Evolutionary conservation across 2,888 invertebrate species (phyloP).

Genomic region (Halictus ligatus): DNA sequence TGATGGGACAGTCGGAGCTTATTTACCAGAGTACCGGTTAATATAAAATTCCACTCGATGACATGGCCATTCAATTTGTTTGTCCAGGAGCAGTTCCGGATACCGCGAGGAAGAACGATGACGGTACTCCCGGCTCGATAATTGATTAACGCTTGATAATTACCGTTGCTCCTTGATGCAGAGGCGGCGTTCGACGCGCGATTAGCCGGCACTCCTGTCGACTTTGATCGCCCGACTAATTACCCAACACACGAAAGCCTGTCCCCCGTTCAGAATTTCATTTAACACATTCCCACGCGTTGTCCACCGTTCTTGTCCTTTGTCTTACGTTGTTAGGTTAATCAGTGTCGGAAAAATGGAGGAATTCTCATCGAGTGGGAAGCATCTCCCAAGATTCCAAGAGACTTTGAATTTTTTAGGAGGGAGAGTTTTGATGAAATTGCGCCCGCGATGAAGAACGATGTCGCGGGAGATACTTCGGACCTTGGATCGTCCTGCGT

Average conservation of each 20-base stretch:
- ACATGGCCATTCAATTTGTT: slow-evolving; percentile 35
- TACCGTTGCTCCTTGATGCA: slow-evolving; percentile 23
- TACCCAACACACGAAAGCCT: not conserved
- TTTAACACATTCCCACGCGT: not conserved
- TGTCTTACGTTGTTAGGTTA: not conserved
- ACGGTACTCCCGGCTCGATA: slow-evolving; percentile 6
- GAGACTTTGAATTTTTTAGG: not conserved
- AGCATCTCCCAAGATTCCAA: not conserved
- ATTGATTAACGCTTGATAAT: slow-evolving; percentile 57
- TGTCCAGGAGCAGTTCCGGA: slow-evolving; percentile 30
- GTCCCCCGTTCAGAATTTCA: not conserved
- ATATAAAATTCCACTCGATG: slow-evolving; percentile 19
- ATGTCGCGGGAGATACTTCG: not conserved
- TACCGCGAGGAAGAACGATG: slow-evolving; percentile 18
- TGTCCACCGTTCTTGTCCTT: not conserved
- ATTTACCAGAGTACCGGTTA: slow-evolving; percentile 1
- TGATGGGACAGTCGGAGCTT: not conserved
- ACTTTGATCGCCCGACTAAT: not conserved
- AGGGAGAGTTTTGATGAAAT: not conserved
- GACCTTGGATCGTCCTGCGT: not conserved
- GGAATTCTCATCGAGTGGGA: not conserved
- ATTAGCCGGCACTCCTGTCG: slow-evolving; percentile 28
- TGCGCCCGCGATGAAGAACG: not conserved
- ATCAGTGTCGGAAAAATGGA: not conserved
- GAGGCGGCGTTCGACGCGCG: slow-evolving; percentile 19